Base-by-base conservation (phyloP, 2,888 invertebrate species). In the Spicauda simplicius region DNA sequence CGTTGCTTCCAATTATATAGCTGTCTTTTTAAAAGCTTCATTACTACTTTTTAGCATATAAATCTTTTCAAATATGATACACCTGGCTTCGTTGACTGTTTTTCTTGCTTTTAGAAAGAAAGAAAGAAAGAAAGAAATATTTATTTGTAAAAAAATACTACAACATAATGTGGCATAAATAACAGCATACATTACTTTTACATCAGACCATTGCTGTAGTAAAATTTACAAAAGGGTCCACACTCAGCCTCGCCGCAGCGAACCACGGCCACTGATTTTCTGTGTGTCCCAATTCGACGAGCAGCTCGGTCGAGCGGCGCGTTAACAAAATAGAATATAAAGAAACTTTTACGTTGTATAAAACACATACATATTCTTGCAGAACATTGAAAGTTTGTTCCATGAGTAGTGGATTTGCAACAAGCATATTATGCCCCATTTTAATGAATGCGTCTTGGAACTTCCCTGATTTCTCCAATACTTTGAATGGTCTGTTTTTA, bases 301-400 rank as follows among this genome's bases (percentile, higher is more conserved):
- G n/a, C n/a, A n/a, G n/a, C n/a, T n/a, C n/a, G n/a, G n/a, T n/a
- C n/a, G n/a, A n/a, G n/a, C n/a, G n/a, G n/a, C n/a, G n/a, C n/a
- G n/a, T n/a, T n/a, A n/a, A n/a, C n/a, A n/a, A n/a, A n/a, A n/a
- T n/a, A n/a, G n/a, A n/a, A n/a, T n/a, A n/a, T n/a, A n/a, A n/a
- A n/a, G n/a, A n/a, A n/a, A n/a, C 71, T 70, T 68, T 72, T 58
- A 71, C 69, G 64, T 70, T 73, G 69, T 71, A 70, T 64, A 72
- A 67, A 63, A 70, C 64, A 48, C 63, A 63, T 58, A 68, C 63
- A 63, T 64, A 73, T 68, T 72, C 69, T 70, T 73, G 69, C 64
- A 72, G 67, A 70, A 71, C 68, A 67, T 70, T 67, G 69, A 73
- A 71, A 70, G 69, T 67, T 65, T 70, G 67, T 64, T 72, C 64